Evolutionary conservation across 2,797 vertebrate species (phyloP), one percentile per base, ranked within the genome.

Genomic region (Lacerta bilineata): DNA sequence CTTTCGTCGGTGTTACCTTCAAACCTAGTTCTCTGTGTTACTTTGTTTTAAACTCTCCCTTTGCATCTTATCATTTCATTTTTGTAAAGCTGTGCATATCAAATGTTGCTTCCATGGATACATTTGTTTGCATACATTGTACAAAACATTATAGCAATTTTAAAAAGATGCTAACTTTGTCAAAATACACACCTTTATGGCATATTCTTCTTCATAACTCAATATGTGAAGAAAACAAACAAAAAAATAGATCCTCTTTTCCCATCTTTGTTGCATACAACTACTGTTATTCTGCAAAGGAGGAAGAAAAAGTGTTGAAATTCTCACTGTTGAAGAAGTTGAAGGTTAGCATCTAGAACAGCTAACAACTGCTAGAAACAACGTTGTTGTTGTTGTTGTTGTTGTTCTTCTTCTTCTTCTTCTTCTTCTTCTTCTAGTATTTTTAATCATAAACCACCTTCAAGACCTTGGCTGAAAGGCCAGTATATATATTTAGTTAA

Each of bases 221-320:
- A n/a, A 10, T 33, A 29, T 71, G 33, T n/a, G 68, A 71, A 71
- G 9, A 13, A n/a, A 71, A 71, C 27, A 11, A 71, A 71, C 0
- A 29, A 71, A 71, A 33, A n/a, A 29, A 11, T 29, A 71, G 11
- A 71, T n/a, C 27, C 29, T 13, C 68, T 71, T 71, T 9, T 71
- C 3, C 68, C 9, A 61, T 61, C 59, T 29, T 29, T 71, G 68
- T 71, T 71, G 27, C 4, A 29, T 71, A 71, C 68, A 71, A 33
- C 9, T 71, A 33, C 33, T 33, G 33, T 33, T n/a, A 29, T n/a
- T 71, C 10, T n/a, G 29, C 79, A 89, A 36, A 0, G 2, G 1
- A 36, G 10, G 33, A 13, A 46, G 4, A 17, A 76, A 87, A 94
- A 83, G 9, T 79, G 4, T 10, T 79, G 78, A 81, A 41, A 41